phyloP scores from a whole-genome alignment of 2,888 invertebrate species.

The Gastracanthus pulcherrimus region DNA sequence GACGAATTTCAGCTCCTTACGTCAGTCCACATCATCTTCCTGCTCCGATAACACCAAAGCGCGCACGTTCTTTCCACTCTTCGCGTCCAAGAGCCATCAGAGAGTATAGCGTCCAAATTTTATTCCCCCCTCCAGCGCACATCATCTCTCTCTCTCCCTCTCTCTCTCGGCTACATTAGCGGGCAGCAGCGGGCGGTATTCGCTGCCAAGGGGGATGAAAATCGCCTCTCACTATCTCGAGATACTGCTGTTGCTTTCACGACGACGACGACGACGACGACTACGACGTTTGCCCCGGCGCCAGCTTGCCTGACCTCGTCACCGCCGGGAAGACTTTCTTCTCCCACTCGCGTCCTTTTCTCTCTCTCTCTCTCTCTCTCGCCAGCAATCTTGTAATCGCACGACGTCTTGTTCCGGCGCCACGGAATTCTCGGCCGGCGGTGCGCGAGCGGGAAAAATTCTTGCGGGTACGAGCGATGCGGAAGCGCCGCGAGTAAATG shows the following conservation, averaged over 20 bases:
- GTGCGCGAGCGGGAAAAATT: too few species aligned
- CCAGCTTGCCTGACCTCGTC: conserved; percentile 10
- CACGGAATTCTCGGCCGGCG: background rate
- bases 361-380: background rate
- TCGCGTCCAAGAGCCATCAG: background rate
- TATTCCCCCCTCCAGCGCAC: background rate
- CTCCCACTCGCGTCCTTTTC: background rate
- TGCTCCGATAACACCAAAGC: too few species aligned
- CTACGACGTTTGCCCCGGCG: conserved; percentile 4
- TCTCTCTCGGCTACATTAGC: background rate
- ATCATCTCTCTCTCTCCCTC: background rate
- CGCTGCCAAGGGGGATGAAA: background rate
- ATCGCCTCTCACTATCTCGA: background rate
- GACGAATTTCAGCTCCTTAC: background rate
- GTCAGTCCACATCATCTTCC: background rate
- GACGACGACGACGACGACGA: too few species aligned
- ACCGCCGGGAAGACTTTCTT: background rate
- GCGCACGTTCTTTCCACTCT: background rate
- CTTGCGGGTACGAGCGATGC: too few species aligned
- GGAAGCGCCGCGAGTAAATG: background rate
- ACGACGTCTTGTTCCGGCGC: background rate
- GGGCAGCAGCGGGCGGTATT: background rate
- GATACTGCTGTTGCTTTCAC: background rate
- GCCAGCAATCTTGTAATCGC: background rate
- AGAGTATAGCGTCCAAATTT: too few species aligned